Evolutionary conservation across 2,888 invertebrate species (phyloP).

Genomic region (Deroplatys truncata): DNA sequence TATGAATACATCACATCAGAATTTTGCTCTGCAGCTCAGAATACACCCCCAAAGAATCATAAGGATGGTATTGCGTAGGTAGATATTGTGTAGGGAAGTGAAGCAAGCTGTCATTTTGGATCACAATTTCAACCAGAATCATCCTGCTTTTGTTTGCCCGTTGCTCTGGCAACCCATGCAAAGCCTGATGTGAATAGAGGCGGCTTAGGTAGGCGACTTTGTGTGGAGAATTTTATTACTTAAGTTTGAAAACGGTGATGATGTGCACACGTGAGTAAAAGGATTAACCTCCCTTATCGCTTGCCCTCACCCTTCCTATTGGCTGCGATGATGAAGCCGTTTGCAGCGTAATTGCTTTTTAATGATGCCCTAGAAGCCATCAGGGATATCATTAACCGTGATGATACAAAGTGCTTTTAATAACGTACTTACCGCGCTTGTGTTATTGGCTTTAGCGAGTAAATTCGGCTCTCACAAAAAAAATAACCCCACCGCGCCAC

Average conservation of each 20-base stretch:
- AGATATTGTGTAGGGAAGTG: too few species aligned
- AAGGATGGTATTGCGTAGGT: too few species aligned
- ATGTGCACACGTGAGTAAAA: neutral
- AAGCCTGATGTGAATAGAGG: neutral
- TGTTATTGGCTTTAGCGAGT: neutral
- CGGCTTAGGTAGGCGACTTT: neutral
- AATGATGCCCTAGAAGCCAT: slow-evolving; percentile 13
- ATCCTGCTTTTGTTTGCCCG: too few species aligned
- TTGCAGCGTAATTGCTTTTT: slow-evolving; percentile 29
- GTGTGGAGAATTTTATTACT: neutral
- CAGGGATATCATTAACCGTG: slow-evolving; percentile 6
- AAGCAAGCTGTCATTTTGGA: too few species aligned
- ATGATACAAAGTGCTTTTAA: slow-evolving; percentile 14
- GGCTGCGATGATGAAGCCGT: slow-evolving; percentile 13
- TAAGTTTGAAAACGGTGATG: neutral
- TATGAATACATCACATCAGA: too few species aligned
- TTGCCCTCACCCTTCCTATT: neutral
- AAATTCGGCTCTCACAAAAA: neutral
- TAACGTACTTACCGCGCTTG: neutral
- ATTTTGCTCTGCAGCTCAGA: too few species aligned
- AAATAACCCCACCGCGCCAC: neutral
- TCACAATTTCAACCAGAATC: too few species aligned
- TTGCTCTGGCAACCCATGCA: too few species aligned
- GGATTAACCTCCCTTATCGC: neutral
- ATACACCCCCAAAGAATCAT: too few species aligned